These are phyloP conservation scores for Caenorhabditis sinica DNA, from an alignment of 2,888 invertebrate genomes.

Conservation along the genomic window DNA sequence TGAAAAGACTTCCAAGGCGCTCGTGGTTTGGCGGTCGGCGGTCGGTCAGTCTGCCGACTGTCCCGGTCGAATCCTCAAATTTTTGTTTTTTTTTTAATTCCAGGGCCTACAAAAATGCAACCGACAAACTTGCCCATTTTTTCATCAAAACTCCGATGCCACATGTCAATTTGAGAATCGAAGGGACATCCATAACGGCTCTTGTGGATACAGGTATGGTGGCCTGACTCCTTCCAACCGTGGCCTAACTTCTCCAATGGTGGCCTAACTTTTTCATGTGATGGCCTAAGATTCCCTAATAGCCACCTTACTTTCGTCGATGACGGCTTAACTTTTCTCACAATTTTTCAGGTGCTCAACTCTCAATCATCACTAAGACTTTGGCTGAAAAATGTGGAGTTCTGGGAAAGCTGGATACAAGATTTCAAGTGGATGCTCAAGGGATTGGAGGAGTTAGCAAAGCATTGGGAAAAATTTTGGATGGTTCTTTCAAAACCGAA, in stretches of 20 bases:
- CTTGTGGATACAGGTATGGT: constrained; percentile 53
- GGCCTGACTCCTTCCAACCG: too few relatives aligned
- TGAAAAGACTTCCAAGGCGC: too few relatives aligned
- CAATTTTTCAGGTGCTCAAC: constrained; percentile 46
- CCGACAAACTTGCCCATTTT: constrained; percentile 38
- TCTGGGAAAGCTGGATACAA: constrained; percentile 1
- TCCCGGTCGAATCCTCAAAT: too few relatives aligned
- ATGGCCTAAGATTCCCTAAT: constrained; percentile 1
- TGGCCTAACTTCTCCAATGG: too few relatives aligned
- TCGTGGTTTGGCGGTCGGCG: too few relatives aligned
- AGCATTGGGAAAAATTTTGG: constrained; percentile 51
- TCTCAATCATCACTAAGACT: constrained; percentile 41
- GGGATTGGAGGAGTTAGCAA: constrained; percentile 43
- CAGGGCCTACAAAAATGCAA: constrained; percentile 52
- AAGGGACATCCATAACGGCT: constrained; percentile 4
- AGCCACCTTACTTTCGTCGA: neutral
- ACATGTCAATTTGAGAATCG: constrained; percentile 32
- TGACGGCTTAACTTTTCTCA: too few relatives aligned
- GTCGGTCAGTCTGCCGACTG: too few relatives aligned
- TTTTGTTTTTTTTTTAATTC: too few relatives aligned
- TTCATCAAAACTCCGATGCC: constrained; percentile 53
- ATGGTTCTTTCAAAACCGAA: constrained; percentile 28
- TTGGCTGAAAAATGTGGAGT: constrained; percentile 28
- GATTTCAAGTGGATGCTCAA: constrained; percentile 48
- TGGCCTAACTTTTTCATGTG: neutral